phyloP scores from a whole-genome alignment of 2,888 invertebrate genomes.

The Sialis fuliginosa region DNA sequence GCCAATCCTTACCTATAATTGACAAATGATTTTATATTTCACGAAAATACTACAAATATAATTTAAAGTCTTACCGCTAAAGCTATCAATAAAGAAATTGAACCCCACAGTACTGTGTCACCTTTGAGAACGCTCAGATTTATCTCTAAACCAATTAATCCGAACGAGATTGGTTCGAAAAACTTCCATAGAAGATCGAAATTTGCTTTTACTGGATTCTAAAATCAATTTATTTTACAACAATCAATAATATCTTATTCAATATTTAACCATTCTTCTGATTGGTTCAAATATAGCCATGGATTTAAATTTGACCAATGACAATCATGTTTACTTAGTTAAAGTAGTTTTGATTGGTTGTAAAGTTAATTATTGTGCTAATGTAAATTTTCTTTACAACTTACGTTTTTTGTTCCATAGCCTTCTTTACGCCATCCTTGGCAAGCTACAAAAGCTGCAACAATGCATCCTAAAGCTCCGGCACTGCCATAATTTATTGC shows the following conservation, averaged over 20 bases:
- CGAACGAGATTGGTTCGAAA: constrained; percentile 58
- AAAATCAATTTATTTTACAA: constrained; percentile 11
- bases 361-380: no score
- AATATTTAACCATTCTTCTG: neutral
- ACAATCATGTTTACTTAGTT: no score
- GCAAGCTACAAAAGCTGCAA: constrained; percentile 35
- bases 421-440: constrained; percentile 30
- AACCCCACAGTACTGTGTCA: constrained; percentile 30
- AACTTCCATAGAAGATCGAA: constrained; percentile 49
- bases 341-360: no score
- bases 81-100: constrained; percentile 23
- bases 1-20: constrained; percentile 29
- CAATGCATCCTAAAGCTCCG: constrained; percentile 38
- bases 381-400: no score
- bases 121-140: constrained; percentile 33
- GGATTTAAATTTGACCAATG: no score
- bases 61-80: constrained; percentile 29
- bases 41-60: neutral
- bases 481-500: constrained; percentile 40
- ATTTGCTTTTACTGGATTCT: constrained; percentile 35
- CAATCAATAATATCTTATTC: neutral
- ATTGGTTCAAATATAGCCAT: no score
- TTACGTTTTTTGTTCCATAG: constrained; percentile 11
- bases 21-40: constrained; percentile 2
- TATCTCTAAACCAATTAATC: constrained; percentile 61